Conservation (phyloP, 2,797 vertebrate genomes). For the Danio kyathit region DNA sequence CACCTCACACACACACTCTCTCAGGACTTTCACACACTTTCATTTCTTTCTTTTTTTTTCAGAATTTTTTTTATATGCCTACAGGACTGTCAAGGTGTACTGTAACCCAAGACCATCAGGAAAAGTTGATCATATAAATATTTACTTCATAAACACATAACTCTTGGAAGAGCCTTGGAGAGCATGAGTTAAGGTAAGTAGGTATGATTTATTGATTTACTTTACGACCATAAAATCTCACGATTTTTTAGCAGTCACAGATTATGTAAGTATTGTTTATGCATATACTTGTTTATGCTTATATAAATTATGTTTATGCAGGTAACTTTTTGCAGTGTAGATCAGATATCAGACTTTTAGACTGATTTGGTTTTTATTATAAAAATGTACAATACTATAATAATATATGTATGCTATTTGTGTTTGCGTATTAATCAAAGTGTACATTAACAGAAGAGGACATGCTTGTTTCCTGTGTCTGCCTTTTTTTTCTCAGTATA, state of each 20-base stretch:
- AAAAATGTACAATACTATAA: not conserved
- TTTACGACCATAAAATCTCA: not conserved
- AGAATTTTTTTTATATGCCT: not conserved
- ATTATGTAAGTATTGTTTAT: not conserved
- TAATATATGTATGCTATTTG: too few species aligned
- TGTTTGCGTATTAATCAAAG: not conserved
- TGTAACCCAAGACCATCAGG: conserved; percentile 1
- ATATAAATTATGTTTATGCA: not conserved
- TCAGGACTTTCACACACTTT: not conserved
- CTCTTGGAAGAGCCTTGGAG: not conserved
- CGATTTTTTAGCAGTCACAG: not conserved
- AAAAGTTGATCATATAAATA: not conserved
- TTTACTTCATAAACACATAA: conserved; percentile 14
- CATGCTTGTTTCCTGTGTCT: not conserved
- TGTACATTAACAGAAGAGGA: too few species aligned
- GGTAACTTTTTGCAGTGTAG: not conserved
- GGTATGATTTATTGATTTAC: not conserved
- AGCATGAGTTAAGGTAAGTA: conserved; percentile 32
- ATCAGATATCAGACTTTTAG: not conserved
- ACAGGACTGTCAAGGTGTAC: not conserved
- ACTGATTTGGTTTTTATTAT: not conserved
- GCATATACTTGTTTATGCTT: too few species aligned
- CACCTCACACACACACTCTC: not conserved
- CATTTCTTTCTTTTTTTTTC: not conserved
- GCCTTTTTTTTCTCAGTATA: not conserved